phyloP scores from a whole-genome alignment of 2,113 vertebrate genomes.

The Naja naja region DNA sequence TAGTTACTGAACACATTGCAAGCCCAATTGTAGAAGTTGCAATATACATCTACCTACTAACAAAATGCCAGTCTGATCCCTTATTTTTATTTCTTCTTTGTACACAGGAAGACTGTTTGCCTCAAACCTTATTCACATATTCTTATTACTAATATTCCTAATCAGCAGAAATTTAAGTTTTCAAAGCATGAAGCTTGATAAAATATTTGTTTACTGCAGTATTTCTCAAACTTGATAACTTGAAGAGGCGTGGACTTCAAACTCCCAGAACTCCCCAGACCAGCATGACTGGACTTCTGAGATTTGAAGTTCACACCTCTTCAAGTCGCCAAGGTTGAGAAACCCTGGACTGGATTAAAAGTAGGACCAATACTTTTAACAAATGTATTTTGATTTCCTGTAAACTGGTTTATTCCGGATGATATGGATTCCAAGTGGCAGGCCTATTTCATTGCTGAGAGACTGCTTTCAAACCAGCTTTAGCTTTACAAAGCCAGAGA shows the following conservation, averaged over 20 bases:
- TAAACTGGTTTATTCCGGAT: not conserved
- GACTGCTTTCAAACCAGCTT: too few relatives aligned
- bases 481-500: too few relatives aligned
- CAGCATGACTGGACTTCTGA: too few relatives aligned
- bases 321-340: too few relatives aligned
- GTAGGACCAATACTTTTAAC: not conserved
- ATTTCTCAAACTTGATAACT: not conserved
- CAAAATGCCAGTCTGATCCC: not conserved
- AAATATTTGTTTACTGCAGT: not conserved
- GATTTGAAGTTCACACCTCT: too few relatives aligned
- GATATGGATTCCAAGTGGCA: too few relatives aligned
- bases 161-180: not conserved
- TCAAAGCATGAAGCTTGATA: not conserved
- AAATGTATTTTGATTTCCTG: not conserved
- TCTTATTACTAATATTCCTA: not conserved
- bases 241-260: not conserved
- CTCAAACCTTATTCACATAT: not conserved
- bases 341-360: not conserved
- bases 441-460: too few relatives aligned
- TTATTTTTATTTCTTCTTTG: not conserved
- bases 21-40: not conserved
- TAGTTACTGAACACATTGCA: not conserved
- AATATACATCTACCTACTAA: not conserved
- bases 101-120: not conserved
- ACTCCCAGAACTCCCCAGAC: not conserved